Conservation (phyloP, 2,888 invertebrate genomes). For the Malacosoma neustria region DNA sequence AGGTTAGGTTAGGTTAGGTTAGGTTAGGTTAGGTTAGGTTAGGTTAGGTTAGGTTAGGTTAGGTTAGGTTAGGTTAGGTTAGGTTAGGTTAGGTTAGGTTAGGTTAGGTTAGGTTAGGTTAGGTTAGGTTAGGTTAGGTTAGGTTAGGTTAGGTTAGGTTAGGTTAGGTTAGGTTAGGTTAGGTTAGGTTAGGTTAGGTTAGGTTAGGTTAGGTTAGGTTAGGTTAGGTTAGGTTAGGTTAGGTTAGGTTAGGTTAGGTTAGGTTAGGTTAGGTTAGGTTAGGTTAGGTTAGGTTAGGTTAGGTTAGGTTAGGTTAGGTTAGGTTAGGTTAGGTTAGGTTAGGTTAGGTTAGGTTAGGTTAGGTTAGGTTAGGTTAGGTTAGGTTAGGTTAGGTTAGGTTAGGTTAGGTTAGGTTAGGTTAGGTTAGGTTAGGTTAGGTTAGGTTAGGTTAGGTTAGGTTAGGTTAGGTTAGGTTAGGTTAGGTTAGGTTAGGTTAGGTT, state of each 20-base stretch:
- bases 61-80: constrained; percentile 3
- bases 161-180: constrained; percentile 4
- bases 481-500: constrained; percentile 4
- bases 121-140: constrained; percentile 8
- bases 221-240: constrained; percentile 6
- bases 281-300: constrained; percentile 4
- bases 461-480: constrained; percentile 4
- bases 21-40: constrained; percentile 10
- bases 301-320: constrained; percentile 4
- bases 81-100: constrained; percentile 12
- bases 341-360: constrained; percentile 4
- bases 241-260: constrained; percentile 1
- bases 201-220: constrained; percentile 7
- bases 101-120: constrained; percentile 13
- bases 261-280: constrained; percentile 4
- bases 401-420: constrained; percentile 4
- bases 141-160: too few relatives aligned
- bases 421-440: constrained; percentile 4
- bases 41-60: constrained; percentile 6
- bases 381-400: constrained; percentile 4
- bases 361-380: constrained; percentile 4
- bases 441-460: constrained; percentile 4
- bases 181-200: neutral
- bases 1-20: constrained; percentile 4
- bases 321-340: constrained; percentile 4